A percentile compares a stretch with the other conserved stretches of the same genome.
phyloP scores from a whole-genome alignment of 2,888 invertebrate genomes.

The Melieria picta region DNA sequence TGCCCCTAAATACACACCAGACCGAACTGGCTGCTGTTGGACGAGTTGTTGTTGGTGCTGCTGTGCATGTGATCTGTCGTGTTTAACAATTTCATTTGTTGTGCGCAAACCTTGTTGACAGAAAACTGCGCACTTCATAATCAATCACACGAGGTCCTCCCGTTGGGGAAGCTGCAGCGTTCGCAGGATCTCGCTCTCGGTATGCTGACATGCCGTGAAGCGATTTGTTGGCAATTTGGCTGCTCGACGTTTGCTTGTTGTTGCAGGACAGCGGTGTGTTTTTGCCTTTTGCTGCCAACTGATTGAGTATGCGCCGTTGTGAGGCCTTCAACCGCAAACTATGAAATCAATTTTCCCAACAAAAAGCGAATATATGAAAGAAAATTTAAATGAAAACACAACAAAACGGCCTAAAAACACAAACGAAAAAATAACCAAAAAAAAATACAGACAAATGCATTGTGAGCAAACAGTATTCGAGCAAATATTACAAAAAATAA shows the following conservation, averaged over 20 bases:
- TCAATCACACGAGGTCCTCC: conserved; percentile 52
- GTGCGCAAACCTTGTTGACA: conserved; percentile 61
- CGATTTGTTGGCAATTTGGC: conserved; percentile 29
- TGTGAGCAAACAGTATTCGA: too few species aligned
- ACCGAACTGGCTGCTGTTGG: too few species aligned
- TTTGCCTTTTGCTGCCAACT: neutral
- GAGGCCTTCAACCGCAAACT: conserved; percentile 2
- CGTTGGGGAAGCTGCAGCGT: conserved; percentile 1
- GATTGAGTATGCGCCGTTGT: neutral
- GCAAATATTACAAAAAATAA: too few species aligned
- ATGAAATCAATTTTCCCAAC: neutral
- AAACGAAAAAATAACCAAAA: too few species aligned
- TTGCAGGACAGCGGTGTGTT: neutral
- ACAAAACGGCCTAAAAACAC: neutral
- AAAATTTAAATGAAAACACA: neutral
- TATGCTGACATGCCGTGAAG: neutral
- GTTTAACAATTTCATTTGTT: conserved; percentile 37
- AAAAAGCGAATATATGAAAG: neutral
- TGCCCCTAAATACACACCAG: too few species aligned
- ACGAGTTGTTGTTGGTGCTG: too few species aligned
- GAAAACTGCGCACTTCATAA: conserved; percentile 55
- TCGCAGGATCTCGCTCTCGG: neutral
- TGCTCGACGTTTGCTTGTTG: too few species aligned
- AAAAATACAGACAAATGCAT: too few species aligned
- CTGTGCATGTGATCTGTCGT: too few species aligned